Evolutionary conservation across 2,113 vertebrate genomes (phyloP).

Genomic region (Eudyptes chrysolophus): DNA sequence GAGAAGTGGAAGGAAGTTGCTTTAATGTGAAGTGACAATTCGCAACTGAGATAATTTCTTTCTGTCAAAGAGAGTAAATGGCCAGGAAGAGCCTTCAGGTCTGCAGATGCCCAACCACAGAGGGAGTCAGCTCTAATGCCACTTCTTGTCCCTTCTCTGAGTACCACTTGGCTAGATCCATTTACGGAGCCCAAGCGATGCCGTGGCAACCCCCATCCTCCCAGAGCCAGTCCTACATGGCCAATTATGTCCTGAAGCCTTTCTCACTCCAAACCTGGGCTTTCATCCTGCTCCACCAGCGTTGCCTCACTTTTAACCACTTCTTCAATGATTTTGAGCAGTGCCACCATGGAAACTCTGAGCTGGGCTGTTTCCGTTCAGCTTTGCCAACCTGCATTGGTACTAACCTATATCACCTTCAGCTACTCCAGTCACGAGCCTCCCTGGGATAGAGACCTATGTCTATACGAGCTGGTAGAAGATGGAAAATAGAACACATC

Average conservation of each 20-base stretch:
- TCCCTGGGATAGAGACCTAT: rapidly evolving
- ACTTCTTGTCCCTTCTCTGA: background rate
- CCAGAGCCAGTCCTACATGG: background rate
- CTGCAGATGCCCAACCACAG: background rate
- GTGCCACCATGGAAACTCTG: background rate
- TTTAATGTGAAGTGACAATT: slow-evolving; percentile 40
- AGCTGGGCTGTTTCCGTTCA: background rate
- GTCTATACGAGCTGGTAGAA: background rate
- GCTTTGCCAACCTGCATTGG: background rate
- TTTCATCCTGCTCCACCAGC: background rate
- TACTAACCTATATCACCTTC: background rate
- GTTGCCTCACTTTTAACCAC: background rate
- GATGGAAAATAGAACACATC: background rate
- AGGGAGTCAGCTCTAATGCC: background rate
- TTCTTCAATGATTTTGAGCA: background rate
- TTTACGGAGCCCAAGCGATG: background rate
- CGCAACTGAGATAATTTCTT: background rate
- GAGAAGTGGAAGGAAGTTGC: background rate
- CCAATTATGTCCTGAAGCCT: background rate
- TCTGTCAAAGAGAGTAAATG: background rate
- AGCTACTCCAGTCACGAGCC: background rate
- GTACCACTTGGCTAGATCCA: background rate
- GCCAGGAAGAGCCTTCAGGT: background rate
- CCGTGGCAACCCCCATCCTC: rapidly evolving
- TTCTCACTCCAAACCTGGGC: background rate